Evolutionary conservation across 2,797 vertebrate genomes (phyloP), one percentile per base, ranked within the genome.

Genomic region (Sebastes itinus): DNA sequence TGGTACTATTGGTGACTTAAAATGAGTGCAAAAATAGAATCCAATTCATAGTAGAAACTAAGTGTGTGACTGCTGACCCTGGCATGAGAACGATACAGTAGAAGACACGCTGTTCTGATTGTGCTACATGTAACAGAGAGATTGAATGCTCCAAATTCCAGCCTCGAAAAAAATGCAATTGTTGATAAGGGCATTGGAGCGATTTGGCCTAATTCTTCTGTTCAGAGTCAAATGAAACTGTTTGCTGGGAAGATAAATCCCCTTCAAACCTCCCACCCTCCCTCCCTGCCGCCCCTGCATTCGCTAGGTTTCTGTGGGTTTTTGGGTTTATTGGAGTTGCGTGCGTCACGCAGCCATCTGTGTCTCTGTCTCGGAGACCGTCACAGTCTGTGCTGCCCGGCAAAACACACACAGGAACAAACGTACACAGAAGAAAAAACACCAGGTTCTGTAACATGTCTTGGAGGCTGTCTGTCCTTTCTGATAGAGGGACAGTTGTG

Each of bases 261-360:
- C 75, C 68, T 13, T 28, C 62, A 13, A 38, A 38, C 46, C 23
- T 12, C 68, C 66, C 52, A 20, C 49, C 33, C 69, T 25, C 56
- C 49, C 38, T 8, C 42, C 61, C 25, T 28, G 61, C 30, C 20
- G 1, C 46, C 16, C 32, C 71, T 58, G 52, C 25, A 25, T 80
- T 85, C 52, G 54, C 67, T 72, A 68, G 75, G 71, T 87, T 83
- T 86, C 80, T 77, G 76, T 75, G 67, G 68, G 68, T 71, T 83
- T 89, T 71, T 76, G 74, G 75, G 76, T 87, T 93, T 88, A 90
- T 88, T 87, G 67, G 84, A 82, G 82, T 81, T 78, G 72, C 16
- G 25, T 92, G 92, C 89, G 86, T 94, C 92, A 93, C 67, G 2
- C 80, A 38, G 81, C 91, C 92, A 94, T 94, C 92, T 93, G 92